Base-by-base conservation (phyloP, 2,888 invertebrate species). In the Theristus sp. region DNA sequence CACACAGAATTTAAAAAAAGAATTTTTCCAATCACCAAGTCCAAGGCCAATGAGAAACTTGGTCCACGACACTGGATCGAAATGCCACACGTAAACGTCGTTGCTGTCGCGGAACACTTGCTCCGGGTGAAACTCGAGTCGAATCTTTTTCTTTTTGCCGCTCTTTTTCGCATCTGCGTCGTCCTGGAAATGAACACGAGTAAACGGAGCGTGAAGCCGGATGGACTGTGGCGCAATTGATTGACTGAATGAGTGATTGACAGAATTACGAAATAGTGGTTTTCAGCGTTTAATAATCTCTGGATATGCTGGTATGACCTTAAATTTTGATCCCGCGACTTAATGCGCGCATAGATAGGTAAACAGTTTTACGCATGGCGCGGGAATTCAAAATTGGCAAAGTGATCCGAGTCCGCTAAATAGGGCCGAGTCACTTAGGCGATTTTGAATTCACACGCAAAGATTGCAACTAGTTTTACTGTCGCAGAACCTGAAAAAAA, bases 91-190 rank as follows among this genome's bases (percentile, higher is more conserved):
- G 69, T 78, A 79, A 38, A 78, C 93, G 76, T 96, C 94, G 47
- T 85, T 81, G 25, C 87, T 86, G 77, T 98, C 96, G 1, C 88
- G 82, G 77, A 96, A 96, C 66, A 85, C 77, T 76, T 98, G 98
- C 64, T 90, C 87, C 71, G 88, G 82, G 76, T 94, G 94, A 89
- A 94, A 93, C 75, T 93, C 90, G n/a, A 98, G 79, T 54, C 91
- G 85, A 60, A 96, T 85, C 80, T 90, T 91, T 68, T 86, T 84
- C n/a, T n/a, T n/a, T n/a, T n/a, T n/a, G 75, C 88, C 87, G 70
- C 85, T 84, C 71, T 83, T 83, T 68, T 82, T 81, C 68, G 83
- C 79, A 10, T 10, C 10, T 20, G 38, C 10, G 10, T 38, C 20
- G 38, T 38, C 38, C 38, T 38, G 10, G 38, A 13, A 10, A 10